These are phyloP conservation scores for Spongia lamella DNA, from an alignment of 37 sponge, comb jelly and placozoan species.

Conservation along the genomic window DNA sequence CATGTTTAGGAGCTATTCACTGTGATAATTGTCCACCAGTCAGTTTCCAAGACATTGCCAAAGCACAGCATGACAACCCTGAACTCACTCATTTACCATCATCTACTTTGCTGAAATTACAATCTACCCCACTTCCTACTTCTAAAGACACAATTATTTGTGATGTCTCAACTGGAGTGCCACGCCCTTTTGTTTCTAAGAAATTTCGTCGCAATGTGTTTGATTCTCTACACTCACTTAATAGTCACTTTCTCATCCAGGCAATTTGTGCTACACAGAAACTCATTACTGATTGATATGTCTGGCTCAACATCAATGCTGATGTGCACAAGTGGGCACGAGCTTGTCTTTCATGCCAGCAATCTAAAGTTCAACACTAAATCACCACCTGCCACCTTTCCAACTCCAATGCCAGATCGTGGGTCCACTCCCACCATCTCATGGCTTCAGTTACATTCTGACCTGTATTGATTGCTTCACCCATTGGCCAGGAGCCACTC, in stretches of 20 bases:
- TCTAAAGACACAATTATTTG: slow-evolving; percentile 2
- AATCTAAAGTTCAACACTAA: slow-evolving; percentile 1
- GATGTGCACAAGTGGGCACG: slow-evolving; percentile 18
- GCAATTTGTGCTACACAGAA: slow-evolving; percentile 39
- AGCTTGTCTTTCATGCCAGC: neutral
- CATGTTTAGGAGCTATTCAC: neutral
- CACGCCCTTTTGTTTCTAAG: slow-evolving; percentile 15
- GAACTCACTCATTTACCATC: neutral
- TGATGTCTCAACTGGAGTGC: slow-evolving; percentile 23
- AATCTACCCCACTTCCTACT: neutral
- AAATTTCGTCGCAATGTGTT: slow-evolving; percentile 2
- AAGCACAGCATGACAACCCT: slow-evolving; percentile 5
- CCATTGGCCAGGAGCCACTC: slow-evolving; percentile 27
- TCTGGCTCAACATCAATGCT: slow-evolving; percentile 31
- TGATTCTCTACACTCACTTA: slow-evolving; percentile 38
- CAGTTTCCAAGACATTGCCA: slow-evolving; percentile 14
- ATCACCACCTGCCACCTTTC: neutral
- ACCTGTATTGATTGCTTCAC: slow-evolving; percentile 22
- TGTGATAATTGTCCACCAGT: neutral
- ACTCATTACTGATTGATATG: slow-evolving; percentile 24
- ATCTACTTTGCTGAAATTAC: neutral
- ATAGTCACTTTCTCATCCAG: slow-evolving; percentile 47
- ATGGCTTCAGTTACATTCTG: slow-evolving; percentile 9
- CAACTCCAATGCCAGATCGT: neutral
- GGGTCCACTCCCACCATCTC: slow-evolving; percentile 21